Conservation (phyloP, 2,888 invertebrate genomes). For the Rotaria socialis region DNA sequence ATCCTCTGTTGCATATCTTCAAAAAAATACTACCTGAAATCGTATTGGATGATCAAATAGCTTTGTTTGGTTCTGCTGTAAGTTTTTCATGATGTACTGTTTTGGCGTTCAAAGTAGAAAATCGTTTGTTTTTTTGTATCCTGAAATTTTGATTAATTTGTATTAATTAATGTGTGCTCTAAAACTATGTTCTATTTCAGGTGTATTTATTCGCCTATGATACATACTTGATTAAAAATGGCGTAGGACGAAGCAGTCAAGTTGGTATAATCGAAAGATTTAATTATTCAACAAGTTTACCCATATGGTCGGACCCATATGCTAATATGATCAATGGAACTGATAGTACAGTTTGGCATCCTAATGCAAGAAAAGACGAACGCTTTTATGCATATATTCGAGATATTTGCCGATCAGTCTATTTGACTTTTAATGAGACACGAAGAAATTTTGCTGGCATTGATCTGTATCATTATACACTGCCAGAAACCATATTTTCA, state of each 20-base stretch:
- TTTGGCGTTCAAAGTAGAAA: too few species aligned
- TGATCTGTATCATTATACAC: background rate
- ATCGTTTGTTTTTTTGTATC: too few species aligned
- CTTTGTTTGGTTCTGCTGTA: background rate
- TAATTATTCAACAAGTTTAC: background rate
- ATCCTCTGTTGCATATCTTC: background rate
- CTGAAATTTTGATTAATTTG: background rate
- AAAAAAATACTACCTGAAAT: background rate
- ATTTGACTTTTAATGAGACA: too few species aligned
- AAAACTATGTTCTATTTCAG: background rate
- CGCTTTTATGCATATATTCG: slow-evolving; percentile 11
- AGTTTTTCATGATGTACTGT: background rate
- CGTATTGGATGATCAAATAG: background rate
- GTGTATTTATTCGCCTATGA: background rate
- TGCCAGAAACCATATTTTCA: slow-evolving; percentile 47
- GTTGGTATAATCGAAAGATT: background rate
- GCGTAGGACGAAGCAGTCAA: background rate
- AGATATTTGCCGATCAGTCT: too few species aligned
- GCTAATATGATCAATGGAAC: slow-evolving; percentile 57
- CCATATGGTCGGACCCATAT: slow-evolving; percentile 51
- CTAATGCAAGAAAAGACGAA: slow-evolving; percentile 43
- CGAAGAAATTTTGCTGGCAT: too few species aligned
- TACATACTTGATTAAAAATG: slow-evolving; percentile 21
- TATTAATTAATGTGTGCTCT: too few species aligned
- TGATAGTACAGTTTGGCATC: slow-evolving; percentile 49